Percentiles rank a stretch among this genome's conserved stretches.
phyloP scores from a whole-genome alignment of 2,888 invertebrate species.

The Chymomyza procnemis region DNA sequence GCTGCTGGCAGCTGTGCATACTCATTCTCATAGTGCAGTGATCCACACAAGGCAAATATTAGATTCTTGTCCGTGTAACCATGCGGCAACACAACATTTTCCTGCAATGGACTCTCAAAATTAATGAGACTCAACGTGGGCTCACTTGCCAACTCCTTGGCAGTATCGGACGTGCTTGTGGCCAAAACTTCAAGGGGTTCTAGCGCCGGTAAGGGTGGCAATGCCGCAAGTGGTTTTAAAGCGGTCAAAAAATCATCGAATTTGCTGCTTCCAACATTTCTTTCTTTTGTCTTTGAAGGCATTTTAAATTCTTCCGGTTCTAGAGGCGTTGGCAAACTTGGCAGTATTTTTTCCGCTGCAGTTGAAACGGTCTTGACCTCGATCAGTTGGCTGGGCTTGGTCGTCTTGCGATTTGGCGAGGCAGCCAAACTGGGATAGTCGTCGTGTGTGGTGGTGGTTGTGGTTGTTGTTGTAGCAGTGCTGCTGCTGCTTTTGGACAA shows the following conservation, averaged over 20 bases:
- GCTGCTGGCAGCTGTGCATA: constrained; percentile 24
- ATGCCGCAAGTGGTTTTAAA: constrained; percentile 54
- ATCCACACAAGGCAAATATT: constrained; percentile 77
- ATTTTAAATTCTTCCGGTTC: constrained; percentile 13
- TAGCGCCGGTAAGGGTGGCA: constrained; percentile 67
- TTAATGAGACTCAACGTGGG: constrained; percentile 72
- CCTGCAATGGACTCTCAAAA: constrained; percentile 76
- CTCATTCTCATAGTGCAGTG: constrained; percentile 76
- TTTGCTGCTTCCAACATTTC: not conserved
- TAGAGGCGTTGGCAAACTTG: constrained; percentile 31
- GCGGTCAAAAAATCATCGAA: constrained; percentile 62
- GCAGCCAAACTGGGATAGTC: constrained; percentile 41
- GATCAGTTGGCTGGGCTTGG: constrained; percentile 9
- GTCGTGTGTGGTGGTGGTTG: constrained; percentile 18
- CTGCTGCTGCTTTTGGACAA: constrained; percentile 26
- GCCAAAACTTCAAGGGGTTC: constrained; percentile 61
- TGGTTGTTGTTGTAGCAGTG: constrained; percentile 17
- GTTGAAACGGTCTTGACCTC: not conserved
- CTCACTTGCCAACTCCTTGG: not conserved
- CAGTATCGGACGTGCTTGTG: not conserved
- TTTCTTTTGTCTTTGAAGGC: not conserved
- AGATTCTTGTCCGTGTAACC: constrained; percentile 74
- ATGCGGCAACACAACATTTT: constrained; percentile 54
- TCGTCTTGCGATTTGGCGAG: constrained; percentile 18
- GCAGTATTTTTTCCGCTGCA: constrained; percentile 21